Base-by-base conservation (phyloP, 2,888 invertebrate genomes). In the Shargacucullia verbasci region DNA sequence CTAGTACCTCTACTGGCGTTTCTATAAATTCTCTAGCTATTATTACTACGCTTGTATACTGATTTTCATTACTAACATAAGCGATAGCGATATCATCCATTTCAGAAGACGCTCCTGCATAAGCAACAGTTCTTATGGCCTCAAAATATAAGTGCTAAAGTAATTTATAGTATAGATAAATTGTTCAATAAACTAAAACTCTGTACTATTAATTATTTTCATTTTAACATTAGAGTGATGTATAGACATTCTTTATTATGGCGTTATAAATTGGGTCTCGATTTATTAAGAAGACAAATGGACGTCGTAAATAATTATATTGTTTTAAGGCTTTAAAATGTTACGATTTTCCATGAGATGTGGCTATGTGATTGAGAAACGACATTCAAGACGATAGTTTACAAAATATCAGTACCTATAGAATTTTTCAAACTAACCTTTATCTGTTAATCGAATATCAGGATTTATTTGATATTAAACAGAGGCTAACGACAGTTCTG, bases 131-230 rank as follows among this genome's bases (percentile, higher is more conserved):
- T 58, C 6, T 67, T 11, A 8, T 68, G 52, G 70, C 76, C 65
- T 14, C 56, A 60, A 60, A 37, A 52, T 11, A 44, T 44, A 62
- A 69, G 67, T 59, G 67, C 55, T 55, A 67, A 64, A 68, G 59
- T 74, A 69, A 78, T 79, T 73, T 78, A 79, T 73, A 56, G 64
- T 59, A 56, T 48, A 76, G 60, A 72, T 76, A 70, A 76, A 74
- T 74, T 62, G 65, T 54, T 60, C 65, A 60, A 63, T 70, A 76
- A 63, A 73, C 69, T 59, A 71, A 70, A 63, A 49, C 29, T 55
- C 27, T 55, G 54, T 40, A 55, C 59, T 43, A 70, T 72, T 73
- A 66, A 73, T 74, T 70, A 72, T 73, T 61, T 65, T 63, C 46
- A 55, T 62, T 63, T 64, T 64, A 59, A 66, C 60, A 45, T 31